These are phyloP conservation scores for Elysia chlorotica DNA, from an alignment of 1,140 invertebrate species.

Conservation along the genomic window DNA sequence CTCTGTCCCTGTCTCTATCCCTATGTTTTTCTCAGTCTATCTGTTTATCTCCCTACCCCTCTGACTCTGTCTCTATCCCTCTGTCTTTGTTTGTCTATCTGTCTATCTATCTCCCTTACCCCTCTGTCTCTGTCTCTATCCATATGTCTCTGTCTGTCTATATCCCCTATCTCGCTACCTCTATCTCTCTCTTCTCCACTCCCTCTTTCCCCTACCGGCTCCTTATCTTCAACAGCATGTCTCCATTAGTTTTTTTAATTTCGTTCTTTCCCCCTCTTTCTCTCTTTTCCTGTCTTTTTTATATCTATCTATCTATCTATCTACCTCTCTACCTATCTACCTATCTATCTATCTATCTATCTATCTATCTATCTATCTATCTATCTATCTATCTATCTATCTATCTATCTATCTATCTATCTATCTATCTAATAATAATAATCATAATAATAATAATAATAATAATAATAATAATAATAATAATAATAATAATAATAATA, in stretches of 20 bases:
- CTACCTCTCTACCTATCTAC: not conserved
- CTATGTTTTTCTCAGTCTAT: too few species aligned
- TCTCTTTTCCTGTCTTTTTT: too few species aligned
- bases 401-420: not conserved
- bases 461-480: not conserved
- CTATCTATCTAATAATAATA: not conserved
- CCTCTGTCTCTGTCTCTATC: not conserved
- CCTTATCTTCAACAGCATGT: too few species aligned
- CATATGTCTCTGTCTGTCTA: not conserved
- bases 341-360: not conserved
- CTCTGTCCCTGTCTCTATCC: too few species aligned
- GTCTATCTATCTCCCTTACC: not conserved
- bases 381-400: not conserved
- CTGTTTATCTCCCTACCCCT: constrained; percentile 2
- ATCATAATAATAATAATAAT: not conserved
- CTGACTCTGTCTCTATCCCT: not conserved
- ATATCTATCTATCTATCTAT: too few species aligned
- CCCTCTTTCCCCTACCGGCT: too few species aligned
- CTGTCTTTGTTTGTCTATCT: not conserved
- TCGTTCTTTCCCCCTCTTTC: too few species aligned
- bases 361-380: not conserved
- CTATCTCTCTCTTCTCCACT: not conserved
- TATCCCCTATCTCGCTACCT: not conserved
- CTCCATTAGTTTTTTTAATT: too few species aligned
- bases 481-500: not conserved